Evolutionary conservation across 1,140 invertebrate genomes (phyloP).

Genomic region (Drosophila sproati): DNA sequence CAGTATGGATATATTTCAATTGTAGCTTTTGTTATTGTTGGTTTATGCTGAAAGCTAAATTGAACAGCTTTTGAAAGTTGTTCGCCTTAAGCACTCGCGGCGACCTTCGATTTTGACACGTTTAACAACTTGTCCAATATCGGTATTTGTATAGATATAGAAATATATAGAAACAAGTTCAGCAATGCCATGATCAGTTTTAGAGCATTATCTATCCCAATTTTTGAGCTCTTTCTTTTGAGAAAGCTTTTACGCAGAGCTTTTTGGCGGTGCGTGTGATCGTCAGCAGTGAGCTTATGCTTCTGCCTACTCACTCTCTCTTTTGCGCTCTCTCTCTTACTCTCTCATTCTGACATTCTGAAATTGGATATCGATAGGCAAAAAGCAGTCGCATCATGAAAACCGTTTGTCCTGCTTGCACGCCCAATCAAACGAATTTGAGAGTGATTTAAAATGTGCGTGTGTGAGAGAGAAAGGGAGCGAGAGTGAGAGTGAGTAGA

Average conservation of each 20-base stretch:
- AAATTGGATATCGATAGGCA: conserved; percentile 66
- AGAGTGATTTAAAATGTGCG: not conserved
- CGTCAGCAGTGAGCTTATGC: not conserved
- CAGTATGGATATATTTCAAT: not conserved
- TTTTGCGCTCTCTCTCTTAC: not conserved
- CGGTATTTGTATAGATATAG: not conserved
- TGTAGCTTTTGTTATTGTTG: conserved; percentile 18
- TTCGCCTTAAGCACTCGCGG: too few relatives aligned
- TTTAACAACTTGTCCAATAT: not conserved
- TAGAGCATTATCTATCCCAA: not conserved
- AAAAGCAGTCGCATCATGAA: not conserved
- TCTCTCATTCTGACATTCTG: conserved; percentile 30
- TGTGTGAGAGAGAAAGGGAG: conserved; percentile 1
- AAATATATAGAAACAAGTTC: not conserved
- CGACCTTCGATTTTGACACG: conserved; percentile 10
- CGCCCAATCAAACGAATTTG: conserved; percentile 3
- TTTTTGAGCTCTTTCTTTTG: not conserved
- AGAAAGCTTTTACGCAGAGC: not conserved
- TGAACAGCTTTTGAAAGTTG: conserved; percentile 4
- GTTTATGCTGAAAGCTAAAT: not conserved
- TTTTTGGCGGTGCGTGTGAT: conserved; percentile 6
- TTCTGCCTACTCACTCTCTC: not conserved
- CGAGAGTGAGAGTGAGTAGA: conserved; percentile 6
- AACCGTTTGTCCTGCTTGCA: conserved; percentile 23
- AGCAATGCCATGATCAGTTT: not conserved